Evolutionary conservation across 2,888 invertebrate species (phyloP).

Genomic region (Liodrosophila aerea): DNA sequence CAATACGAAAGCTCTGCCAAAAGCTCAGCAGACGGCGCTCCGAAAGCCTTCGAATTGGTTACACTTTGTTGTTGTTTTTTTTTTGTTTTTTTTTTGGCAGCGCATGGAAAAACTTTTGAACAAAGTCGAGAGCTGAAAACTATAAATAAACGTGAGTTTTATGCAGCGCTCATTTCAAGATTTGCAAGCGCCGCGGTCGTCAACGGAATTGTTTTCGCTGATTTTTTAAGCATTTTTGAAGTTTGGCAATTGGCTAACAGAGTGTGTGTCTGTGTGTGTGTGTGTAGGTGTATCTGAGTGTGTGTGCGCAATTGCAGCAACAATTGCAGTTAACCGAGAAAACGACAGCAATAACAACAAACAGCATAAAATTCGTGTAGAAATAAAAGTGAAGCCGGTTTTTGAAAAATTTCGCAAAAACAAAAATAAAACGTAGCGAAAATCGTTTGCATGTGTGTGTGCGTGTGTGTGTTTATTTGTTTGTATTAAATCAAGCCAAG

Average conservation of each 20-base stretch:
- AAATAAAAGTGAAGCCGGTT: slow-evolving; percentile 76
- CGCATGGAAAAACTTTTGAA: slow-evolving; percentile 59
- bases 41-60: slow-evolving; percentile 51
- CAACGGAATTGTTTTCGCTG: slow-evolving; percentile 45
- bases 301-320: slow-evolving; percentile 65
- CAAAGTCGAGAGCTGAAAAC: slow-evolving; percentile 63
- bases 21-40: slow-evolving; percentile 41
- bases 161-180: slow-evolving; percentile 80
- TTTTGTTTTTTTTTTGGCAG: slow-evolving; percentile 39
- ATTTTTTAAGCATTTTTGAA: slow-evolving; percentile 38
- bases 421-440: slow-evolving; percentile 40
- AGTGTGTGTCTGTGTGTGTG: slow-evolving; percentile 38
- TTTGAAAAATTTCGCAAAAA: slow-evolving; percentile 66
- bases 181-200: slow-evolving; percentile 76
- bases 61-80: slow-evolving; percentile 13
- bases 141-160: slow-evolving; percentile 80
- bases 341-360: slow-evolving; percentile 42
- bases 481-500: slow-evolving; percentile 47
- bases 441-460: slow-evolving; percentile 33
- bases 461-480: slow-evolving; percentile 23
- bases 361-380: slow-evolving; percentile 50
- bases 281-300: slow-evolving; percentile 15
- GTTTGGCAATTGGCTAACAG: slow-evolving; percentile 52
- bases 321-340: slow-evolving; percentile 76
- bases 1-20: slow-evolving; percentile 31